phyloP scores from a whole-genome alignment of 1,140 invertebrate species.

The Ctenoplectra terminalis region DNA sequence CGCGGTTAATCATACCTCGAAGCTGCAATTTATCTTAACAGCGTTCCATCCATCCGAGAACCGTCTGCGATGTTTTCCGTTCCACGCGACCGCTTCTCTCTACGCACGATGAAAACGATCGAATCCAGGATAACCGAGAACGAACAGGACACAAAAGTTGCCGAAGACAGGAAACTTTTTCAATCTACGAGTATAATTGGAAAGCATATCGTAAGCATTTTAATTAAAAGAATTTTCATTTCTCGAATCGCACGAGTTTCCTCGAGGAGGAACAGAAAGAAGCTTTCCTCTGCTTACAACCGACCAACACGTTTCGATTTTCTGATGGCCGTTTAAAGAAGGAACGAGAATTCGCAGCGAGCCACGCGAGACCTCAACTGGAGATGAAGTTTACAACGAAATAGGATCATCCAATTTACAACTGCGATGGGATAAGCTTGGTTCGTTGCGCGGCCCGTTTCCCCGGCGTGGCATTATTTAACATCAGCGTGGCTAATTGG shows the following conservation, averaged over 20 bases:
- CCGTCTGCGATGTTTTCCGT: too few relatives aligned
- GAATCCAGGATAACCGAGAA: neutral
- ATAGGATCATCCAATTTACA: slow-evolving; percentile 42
- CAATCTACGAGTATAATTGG: slow-evolving; percentile 24
- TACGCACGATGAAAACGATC: neutral
- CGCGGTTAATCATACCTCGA: neutral
- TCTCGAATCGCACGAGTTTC: too few relatives aligned
- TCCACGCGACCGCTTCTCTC: too few relatives aligned
- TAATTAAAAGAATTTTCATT: slow-evolving; percentile 29
- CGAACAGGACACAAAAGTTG: neutral
- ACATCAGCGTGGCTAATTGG: slow-evolving; percentile 54
- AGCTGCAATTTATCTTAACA: too few relatives aligned
- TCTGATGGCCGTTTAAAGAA: neutral
- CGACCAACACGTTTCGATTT: neutral
- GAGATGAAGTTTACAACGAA: slow-evolving; percentile 33
- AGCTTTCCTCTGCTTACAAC: neutral
- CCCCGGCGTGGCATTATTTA: slow-evolving; percentile 52
- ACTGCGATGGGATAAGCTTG: neutral
- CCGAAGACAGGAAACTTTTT: slow-evolving; percentile 15
- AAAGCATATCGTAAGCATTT: slow-evolving; percentile 8
- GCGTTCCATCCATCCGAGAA: neutral
- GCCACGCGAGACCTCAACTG: neutral
- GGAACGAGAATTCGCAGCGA: neutral
- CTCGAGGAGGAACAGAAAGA: too few relatives aligned
- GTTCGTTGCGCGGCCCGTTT: neutral